Evolutionary conservation across 2,113 vertebrate genomes (phyloP).

Genomic region (Phoxinus phoxinus): DNA sequence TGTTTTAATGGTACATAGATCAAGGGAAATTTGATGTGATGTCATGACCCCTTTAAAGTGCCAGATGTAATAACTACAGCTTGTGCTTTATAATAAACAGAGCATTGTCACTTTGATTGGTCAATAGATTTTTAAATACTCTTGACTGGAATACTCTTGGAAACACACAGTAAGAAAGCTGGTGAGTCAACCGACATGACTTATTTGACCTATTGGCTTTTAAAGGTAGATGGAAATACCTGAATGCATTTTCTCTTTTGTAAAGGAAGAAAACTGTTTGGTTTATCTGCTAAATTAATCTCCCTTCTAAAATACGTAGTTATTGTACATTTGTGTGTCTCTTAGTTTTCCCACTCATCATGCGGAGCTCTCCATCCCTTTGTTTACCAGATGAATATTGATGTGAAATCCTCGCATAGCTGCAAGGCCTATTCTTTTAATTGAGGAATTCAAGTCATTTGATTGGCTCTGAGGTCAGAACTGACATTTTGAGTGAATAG

Average conservation of each 20-base stretch:
- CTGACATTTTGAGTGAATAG: slow-evolving; percentile 55
- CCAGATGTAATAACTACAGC: too few species aligned
- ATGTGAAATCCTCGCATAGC: slow-evolving; percentile 53
- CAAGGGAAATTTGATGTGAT: too few species aligned
- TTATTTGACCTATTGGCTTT: not conserved
- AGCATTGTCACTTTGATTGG: not conserved
- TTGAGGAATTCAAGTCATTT: slow-evolving; percentile 50
- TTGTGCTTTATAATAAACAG: too few species aligned
- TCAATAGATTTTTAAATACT: not conserved
- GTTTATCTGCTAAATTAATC: not conserved
- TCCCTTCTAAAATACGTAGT: not conserved
- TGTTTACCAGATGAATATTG: slow-evolving; percentile 73
- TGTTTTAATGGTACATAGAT: too few species aligned
- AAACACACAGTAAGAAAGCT: not conserved
- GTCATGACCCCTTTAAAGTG: too few species aligned
- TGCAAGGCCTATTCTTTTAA: slow-evolving; percentile 55
- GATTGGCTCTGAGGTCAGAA: slow-evolving; percentile 64
- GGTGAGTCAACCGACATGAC: not conserved
- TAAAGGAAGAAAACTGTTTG: not conserved
- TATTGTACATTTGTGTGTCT: not conserved
- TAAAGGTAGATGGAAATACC: not conserved
- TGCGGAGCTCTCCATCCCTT: slow-evolving; percentile 69
- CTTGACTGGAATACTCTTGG: not conserved
- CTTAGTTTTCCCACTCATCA: slow-evolving; percentile 49
- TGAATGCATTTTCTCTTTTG: not conserved